phyloP scores from a whole-genome alignment of 2,113 vertebrate species.

The Pica pica region DNA sequence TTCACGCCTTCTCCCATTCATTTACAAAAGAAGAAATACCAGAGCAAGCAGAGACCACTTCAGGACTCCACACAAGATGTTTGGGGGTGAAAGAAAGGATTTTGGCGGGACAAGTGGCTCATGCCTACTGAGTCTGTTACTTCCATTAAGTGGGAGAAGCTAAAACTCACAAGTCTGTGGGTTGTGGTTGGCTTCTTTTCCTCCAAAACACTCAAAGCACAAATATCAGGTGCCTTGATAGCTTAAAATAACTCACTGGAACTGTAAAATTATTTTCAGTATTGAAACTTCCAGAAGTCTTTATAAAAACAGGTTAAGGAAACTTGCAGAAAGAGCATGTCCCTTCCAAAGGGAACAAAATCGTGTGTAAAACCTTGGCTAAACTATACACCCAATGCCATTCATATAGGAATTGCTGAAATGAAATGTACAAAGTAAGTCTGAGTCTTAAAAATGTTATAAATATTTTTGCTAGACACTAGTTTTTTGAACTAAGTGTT shows the following conservation, averaged over 20 bases:
- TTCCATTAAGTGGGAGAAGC: neutral
- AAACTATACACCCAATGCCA: neutral
- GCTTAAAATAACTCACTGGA: neutral
- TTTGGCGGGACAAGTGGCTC: rapidly evolving
- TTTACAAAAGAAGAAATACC: neutral
- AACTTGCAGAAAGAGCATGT: neutral
- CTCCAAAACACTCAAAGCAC: neutral
- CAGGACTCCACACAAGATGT: neutral
- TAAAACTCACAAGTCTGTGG: neutral
- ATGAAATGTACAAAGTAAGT: neutral
- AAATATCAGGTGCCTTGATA: neutral
- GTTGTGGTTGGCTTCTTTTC: neutral
- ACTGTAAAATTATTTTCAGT: neutral
- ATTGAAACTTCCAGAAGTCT: neutral
- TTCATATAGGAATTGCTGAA: neutral
- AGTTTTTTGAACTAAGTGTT: neutral
- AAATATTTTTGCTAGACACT: neutral
- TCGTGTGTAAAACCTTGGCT: rapidly evolving
- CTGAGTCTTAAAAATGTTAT: neutral
- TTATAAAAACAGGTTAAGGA: neutral
- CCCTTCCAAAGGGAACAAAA: neutral
- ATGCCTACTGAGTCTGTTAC: neutral
- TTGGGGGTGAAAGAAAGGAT: neutral
- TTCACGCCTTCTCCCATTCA: neutral
- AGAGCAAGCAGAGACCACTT: neutral